A percentile compares a stretch with the other conserved stretches of the same genome.
These are phyloP conservation scores for Mesorhabditis belari DNA, from an alignment of 2,888 invertebrate genomes.

Conservation along the genomic window DNA sequence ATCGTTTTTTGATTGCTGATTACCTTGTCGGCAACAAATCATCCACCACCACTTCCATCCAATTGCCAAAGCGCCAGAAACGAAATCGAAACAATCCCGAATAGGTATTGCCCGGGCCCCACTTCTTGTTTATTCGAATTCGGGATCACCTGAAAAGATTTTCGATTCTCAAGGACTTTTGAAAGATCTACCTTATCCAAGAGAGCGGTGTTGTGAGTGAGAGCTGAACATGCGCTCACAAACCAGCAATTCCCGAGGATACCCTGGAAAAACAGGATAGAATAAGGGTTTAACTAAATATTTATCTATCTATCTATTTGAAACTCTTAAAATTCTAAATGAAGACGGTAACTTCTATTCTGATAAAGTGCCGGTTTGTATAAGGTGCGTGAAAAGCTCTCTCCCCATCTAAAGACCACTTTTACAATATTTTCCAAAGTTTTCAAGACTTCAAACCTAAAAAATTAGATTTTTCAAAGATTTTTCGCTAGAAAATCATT, in stretches of 20 bases:
- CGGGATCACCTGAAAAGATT: slow-evolving; percentile 59
- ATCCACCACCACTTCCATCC: slow-evolving; percentile 63
- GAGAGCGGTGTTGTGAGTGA: slow-evolving; percentile 61
- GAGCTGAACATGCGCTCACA: slow-evolving; percentile 63
- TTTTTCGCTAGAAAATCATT: no score
- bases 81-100: slow-evolving; percentile 60
- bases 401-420: no score
- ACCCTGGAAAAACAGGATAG: no score
- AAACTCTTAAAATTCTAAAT: no score
- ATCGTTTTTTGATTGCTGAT: neutral
- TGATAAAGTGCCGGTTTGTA: no score
- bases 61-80: slow-evolving; percentile 64
- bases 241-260: slow-evolving; percentile 63
- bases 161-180: neutral
- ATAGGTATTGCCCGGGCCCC: slow-evolving; percentile 58
- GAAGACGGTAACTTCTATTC: no score
- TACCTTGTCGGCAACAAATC: slow-evolving; percentile 58
- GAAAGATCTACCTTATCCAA: slow-evolving; percentile 56
- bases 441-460: no score
- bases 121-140: slow-evolving; percentile 61
- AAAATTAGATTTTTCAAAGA: no score
- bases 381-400: no score
- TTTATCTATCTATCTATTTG: no score
- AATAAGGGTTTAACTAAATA: no score
- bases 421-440: no score